phyloP scores from a whole-genome alignment of 2,888 invertebrate genomes.

The Ophioninae sp. region DNA sequence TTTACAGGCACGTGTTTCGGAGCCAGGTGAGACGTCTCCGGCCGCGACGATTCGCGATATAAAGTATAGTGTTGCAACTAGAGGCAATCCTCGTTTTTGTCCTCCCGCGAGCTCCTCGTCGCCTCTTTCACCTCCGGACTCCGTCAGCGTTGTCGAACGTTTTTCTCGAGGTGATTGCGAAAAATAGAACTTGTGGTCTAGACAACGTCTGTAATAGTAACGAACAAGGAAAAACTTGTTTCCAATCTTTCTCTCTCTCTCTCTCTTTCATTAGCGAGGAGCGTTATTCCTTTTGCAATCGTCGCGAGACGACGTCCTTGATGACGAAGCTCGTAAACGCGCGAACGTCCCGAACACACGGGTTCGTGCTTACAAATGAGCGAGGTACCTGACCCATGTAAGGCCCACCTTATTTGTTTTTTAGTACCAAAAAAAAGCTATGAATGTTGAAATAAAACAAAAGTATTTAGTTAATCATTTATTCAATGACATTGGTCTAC shows the following conservation, averaged over 20 bases:
- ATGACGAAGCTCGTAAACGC: constrained; percentile 28
- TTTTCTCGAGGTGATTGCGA: constrained; percentile 21
- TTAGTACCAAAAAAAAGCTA: too few relatives aligned
- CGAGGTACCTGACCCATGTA: too few relatives aligned
- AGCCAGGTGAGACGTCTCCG: not conserved
- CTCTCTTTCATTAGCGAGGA: not conserved
- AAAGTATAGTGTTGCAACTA: constrained; percentile 21
- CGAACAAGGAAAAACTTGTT: constrained; percentile 53
- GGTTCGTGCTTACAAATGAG: not conserved
- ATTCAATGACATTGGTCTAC: too few relatives aligned
- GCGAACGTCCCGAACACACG: not conserved
- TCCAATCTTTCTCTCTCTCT: constrained; percentile 26
- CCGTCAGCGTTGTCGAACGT: constrained; percentile 35
- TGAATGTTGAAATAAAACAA: too few relatives aligned
- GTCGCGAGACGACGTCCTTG: constrained; percentile 29
- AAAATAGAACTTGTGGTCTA: constrained; percentile 58
- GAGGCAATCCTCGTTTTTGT: constrained; percentile 15
- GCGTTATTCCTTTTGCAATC: constrained; percentile 27
- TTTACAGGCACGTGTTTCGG: not conserved
- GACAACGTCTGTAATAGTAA: constrained; percentile 58
- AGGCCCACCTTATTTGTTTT: too few relatives aligned
- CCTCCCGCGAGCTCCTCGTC: constrained; percentile 7
- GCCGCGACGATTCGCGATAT: too few relatives aligned
- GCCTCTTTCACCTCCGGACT: not conserved
- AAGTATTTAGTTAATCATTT: too few relatives aligned